Conservation (phyloP, 2,113 vertebrate genomes). For the Hypocryptadius cinnamomeus region DNA sequence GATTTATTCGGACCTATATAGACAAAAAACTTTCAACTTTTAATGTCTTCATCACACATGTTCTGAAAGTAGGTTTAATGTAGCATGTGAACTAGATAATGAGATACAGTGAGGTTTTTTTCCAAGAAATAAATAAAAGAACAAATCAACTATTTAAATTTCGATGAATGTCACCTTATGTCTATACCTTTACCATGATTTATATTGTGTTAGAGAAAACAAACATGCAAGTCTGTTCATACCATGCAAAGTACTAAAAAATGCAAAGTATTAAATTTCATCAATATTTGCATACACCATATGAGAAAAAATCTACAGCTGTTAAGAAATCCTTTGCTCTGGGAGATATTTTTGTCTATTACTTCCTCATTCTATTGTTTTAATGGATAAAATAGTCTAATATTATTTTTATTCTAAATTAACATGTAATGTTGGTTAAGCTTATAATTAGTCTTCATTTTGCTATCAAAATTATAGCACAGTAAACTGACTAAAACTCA, state of each 20-base stretch:
- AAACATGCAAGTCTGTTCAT: background rate
- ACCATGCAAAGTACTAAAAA: background rate
- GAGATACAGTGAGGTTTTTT: background rate
- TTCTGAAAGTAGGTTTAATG: background rate
- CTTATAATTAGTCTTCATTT: background rate
- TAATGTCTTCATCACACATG: background rate
- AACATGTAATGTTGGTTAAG: background rate
- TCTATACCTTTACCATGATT: background rate
- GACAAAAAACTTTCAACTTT: background rate
- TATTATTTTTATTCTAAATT: constrained; percentile 24
- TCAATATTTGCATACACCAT: background rate
- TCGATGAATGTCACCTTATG: background rate
- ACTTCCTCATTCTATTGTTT: background rate
- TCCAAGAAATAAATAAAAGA: background rate
- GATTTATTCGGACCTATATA: background rate
- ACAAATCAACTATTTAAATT: background rate
- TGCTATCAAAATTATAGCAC: constrained; percentile 23
- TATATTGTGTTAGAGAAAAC: background rate
- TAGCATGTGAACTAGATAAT: background rate
- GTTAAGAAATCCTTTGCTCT: constrained; percentile 28
- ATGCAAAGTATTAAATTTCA: background rate
- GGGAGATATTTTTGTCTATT: constrained; percentile 24
- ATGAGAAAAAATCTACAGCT: background rate
- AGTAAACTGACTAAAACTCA: background rate
- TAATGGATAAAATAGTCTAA: constrained; percentile 38